Conservation (phyloP, 2,113 vertebrate genomes). For the Neodontobutis hainanensis region DNA sequence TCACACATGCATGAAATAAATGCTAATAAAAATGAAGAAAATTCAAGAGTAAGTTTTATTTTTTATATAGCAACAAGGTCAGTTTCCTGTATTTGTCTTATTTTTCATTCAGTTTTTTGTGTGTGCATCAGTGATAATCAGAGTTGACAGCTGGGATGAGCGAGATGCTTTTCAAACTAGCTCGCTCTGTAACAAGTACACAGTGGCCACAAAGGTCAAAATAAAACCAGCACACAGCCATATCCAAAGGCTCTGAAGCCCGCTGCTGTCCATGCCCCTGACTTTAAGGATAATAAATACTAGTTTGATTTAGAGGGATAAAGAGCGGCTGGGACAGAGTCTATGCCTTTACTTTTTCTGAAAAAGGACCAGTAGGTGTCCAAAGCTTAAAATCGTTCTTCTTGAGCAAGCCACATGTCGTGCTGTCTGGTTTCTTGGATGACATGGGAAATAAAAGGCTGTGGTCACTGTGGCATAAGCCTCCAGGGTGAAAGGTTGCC, state of each 20-base stretch:
- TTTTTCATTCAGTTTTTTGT: background rate
- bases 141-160: background rate
- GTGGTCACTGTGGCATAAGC: background rate
- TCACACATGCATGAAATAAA: no score
- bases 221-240: slow-evolving; percentile 26
- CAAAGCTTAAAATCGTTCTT: background rate
- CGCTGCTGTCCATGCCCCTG: slow-evolving; percentile 1
- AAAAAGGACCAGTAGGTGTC: background rate
- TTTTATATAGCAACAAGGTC: no score
- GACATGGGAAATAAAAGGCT: slow-evolving; percentile 20
- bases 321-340: background rate
- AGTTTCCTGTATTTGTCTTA: background rate
- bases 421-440: background rate
- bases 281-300: slow-evolving; percentile 32
- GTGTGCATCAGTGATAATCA: slow-evolving; percentile 27
- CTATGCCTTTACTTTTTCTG: background rate
- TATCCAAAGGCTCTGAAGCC: slow-evolving; percentile 5
- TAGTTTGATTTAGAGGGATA: slow-evolving; percentile 22
- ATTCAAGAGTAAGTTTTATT: no score
- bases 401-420: background rate
- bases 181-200: slow-evolving; percentile 26
- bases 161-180: slow-evolving; percentile 20
- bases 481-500: slow-evolving; percentile 6
- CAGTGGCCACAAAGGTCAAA: slow-evolving; percentile 15
- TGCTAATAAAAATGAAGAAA: no score